Base-by-base conservation (phyloP, 2,888 invertebrate species). In the Parnassius orleans region DNA sequence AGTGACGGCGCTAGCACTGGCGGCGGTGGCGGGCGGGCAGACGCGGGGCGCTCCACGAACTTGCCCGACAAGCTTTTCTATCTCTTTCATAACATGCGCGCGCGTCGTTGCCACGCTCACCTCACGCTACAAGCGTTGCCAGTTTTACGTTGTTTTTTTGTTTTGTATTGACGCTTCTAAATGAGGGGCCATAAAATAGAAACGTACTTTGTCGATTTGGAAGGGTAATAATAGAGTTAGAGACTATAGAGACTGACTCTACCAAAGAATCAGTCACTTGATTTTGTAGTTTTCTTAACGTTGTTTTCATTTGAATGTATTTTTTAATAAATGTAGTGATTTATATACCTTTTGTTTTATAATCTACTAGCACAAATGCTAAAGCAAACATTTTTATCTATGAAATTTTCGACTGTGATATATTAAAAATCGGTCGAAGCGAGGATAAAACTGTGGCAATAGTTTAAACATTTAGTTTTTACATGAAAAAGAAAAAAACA, bases 101-200 rank as follows among this genome's bases (percentile, higher is more conserved):
- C 84, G 87, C 90, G 89, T 76, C 83, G 87, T 78, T 87, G 86
- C 87, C 84, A 84, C 84, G 83, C 83, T 84, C 79, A 74, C 77
- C 75, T 76, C 75, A 75, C 73, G 78, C 77, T 77, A 80, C 78
- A 74, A 69, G 75, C 84, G 85, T 85, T 85, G 85, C 88, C 83
- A 87, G 86, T 79, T 83, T 74, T 68, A 72, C 75, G 68, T 69
- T 78, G 75, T 83, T 87, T 89, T 48, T 88, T 86, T 86, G 83
- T 87, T 86, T 86, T 86, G 77, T 84, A 80, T 87, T 87, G 84
- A 86, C 81, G 87, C 83, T 84, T 83, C 78, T 78, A 87, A 86
- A 86, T 84, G 81, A 86, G 84, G 82, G 84, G 81, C 84, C 80
- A 84, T 88, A 86, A 87, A 86, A 81, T 86, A 87, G 84, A 85